Base-by-base conservation (phyloP, 2,888 invertebrate genomes). In the Chromoteleia sp. region DNA sequence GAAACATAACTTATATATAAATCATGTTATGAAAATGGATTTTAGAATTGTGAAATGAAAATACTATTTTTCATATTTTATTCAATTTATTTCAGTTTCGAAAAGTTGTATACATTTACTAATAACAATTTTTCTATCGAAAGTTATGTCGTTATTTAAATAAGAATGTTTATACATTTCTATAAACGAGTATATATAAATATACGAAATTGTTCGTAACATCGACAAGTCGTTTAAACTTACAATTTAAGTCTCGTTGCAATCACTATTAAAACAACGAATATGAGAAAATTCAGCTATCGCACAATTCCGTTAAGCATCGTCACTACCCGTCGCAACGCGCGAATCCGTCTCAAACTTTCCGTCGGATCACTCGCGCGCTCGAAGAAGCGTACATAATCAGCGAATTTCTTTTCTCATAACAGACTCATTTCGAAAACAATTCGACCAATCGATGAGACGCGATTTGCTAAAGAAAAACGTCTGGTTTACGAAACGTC, bases 401-500 rank as follows among this genome's bases (percentile, higher is more conserved):
- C 39, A 0, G 41, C 58, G 15, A 33, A 50, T 50, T 71, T 33
- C 29, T 59, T 7, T 7, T 36, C 12, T 25, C 50, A 8, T 25
- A 5, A 36, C 39, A 21, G 14, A 7, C 17, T 4, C 36, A 12
- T 14, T 41, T 19, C 8, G 36, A 50, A 39, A 36, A 36, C 45
- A n/a, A 39, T 12, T 19, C 48, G 10, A 6, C 39, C 39, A 41
- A 41, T 12, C 39, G 39, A 41, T 4, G 14, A 41, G 15, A 36
- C 36, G 7, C 59, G n/a, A 52, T 70, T 43, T 33, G 14, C 8
- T 8, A 1, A 14, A 25, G 43, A 39, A 65, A 67, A 75, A 30
- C 83, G 82, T 83, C 85, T 77, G 76, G 67, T 84, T 84, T 77
- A 81, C 67, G 73, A 83, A 86, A 77, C 84, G 88, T 89, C 83